phyloP scores from a whole-genome alignment of 2,113 vertebrate species.

The Lutjanus erythropterus region DNA sequence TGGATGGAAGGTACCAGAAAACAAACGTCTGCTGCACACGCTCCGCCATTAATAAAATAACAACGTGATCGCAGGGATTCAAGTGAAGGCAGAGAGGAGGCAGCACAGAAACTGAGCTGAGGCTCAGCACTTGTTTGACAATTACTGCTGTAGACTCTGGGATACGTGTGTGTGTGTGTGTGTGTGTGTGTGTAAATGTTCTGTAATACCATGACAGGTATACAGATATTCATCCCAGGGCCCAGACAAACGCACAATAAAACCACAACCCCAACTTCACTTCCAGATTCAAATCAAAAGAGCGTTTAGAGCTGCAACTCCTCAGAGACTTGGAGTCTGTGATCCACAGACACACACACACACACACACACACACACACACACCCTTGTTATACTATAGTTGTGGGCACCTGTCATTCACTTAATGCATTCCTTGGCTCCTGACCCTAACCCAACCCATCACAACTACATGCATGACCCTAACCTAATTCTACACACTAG shows the following conservation, averaged over 20 bases:
- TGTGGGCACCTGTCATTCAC: no score
- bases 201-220: not conserved
- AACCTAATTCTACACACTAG: no score
- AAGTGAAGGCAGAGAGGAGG: not conserved
- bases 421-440: no score
- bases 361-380: not conserved
- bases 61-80: not conserved
- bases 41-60: not conserved
- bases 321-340: not conserved
- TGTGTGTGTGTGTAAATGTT: not conserved
- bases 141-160: not conserved
- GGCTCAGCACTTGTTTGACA: not conserved
- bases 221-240: not conserved
- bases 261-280: not conserved
- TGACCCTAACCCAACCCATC: no score
- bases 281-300: conserved; percentile 11
- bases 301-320: not conserved
- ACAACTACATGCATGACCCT: no score
- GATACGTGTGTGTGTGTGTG: not conserved
- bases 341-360: not conserved
- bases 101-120: not conserved
- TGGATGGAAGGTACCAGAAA: conserved; percentile 2
- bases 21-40: not conserved
- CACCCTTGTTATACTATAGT: no score
- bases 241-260: not conserved